Conservation (phyloP, 2,888 invertebrate species). For the Macrophya alboannulata region DNA sequence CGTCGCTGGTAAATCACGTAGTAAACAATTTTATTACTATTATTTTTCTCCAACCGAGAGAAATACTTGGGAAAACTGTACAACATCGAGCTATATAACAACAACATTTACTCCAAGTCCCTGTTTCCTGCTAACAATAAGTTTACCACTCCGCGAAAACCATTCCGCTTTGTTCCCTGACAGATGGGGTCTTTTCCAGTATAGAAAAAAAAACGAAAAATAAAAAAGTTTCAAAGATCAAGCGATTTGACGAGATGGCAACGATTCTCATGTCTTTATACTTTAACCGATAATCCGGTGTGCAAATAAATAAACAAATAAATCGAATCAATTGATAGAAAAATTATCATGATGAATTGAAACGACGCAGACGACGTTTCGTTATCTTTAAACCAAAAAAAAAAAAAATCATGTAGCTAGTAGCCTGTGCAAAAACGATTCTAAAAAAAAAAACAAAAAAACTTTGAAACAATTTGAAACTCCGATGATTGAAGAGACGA, state of each 20-base stretch:
- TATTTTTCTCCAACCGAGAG: not conserved
- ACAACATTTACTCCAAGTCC: not conserved
- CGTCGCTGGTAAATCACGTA: slow-evolving; percentile 7
- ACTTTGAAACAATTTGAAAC: not conserved
- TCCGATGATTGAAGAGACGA: not conserved
- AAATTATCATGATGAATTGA: not conserved
- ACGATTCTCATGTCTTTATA: not conserved
- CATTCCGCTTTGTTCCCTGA: slow-evolving; percentile 24
- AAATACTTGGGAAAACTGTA: not conserved
- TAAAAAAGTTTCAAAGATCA: not conserved
- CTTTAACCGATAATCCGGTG: not conserved
- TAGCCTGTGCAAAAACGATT: not conserved
- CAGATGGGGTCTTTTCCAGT: not conserved
- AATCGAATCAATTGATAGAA: not conserved
- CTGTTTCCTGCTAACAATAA: not conserved
- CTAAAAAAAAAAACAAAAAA: not conserved
- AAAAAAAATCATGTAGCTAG: not conserved
- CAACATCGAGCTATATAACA: not conserved
- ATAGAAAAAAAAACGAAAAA: not conserved
- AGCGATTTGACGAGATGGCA: not conserved
- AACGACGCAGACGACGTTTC: not conserved
- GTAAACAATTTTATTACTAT: slow-evolving; percentile 32
- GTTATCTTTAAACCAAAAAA: not conserved
- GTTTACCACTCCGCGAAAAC: slow-evolving; percentile 17
- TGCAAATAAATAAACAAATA: not conserved